A percentile compares a stretch with the other conserved stretches of the same genome.
phyloP scores from a whole-genome alignment of 1,140 invertebrate species.

The Drosophila simulans region DNA sequence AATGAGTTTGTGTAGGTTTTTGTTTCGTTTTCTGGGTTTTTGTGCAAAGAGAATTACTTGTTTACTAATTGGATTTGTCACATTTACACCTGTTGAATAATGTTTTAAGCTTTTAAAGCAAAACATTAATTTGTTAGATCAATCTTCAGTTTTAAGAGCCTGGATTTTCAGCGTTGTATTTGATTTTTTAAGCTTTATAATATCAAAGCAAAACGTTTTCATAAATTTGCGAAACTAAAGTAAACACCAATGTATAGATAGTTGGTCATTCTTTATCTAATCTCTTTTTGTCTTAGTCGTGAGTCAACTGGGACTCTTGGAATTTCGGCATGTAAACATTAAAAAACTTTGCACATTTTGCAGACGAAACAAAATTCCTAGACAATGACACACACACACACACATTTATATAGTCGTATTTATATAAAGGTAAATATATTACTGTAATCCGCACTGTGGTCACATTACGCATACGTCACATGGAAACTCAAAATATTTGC shows the following conservation, averaged over 20 bases:
- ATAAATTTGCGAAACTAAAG: background rate
- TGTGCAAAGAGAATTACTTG: conserved; percentile 12
- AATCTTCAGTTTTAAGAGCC: no score
- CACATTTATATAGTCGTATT: conserved; percentile 9
- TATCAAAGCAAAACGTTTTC: background rate
- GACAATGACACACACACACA: conserved; percentile 34
- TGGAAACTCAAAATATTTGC: conserved; percentile 36
- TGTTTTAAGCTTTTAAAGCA: background rate
- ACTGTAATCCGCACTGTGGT: conserved; percentile 33
- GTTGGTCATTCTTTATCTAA: conserved; percentile 10
- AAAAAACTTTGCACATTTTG: conserved; percentile 25
- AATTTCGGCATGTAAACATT: conserved; percentile 37
- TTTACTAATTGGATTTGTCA: no score
- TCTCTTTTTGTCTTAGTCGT: conserved; percentile 7
- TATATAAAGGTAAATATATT: conserved; percentile 16
- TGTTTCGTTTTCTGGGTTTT: conserved; percentile 1
- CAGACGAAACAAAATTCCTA: conserved; percentile 39
- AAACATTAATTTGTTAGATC: background rate
- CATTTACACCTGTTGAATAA: background rate
- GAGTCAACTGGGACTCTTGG: conserved; percentile 19
- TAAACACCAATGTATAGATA: background rate
- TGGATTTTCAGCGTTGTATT: no score
- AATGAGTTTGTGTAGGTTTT: conserved; percentile 4
- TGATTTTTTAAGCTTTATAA: background rate
- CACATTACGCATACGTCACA: conserved; percentile 53